Evolutionary conservation across 2,797 vertebrate species (phyloP), one percentile per base, ranked within the genome.

Genomic region (Hirundo rustica): DNA sequence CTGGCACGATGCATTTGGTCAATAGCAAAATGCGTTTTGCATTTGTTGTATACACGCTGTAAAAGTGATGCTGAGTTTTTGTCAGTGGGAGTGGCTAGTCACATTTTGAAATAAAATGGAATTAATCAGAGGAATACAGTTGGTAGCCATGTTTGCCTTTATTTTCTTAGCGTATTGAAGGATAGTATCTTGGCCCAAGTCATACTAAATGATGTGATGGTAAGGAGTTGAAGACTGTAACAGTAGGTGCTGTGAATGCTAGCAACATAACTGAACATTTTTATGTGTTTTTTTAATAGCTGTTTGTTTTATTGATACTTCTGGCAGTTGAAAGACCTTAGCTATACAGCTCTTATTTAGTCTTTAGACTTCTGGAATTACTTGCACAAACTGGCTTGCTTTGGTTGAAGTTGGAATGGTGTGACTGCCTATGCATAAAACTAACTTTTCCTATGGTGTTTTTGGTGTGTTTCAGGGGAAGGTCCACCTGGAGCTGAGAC

Each of bases 401-500:
- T 86, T 64, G 9, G 34, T 94, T 92, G 45, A 88, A 61, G 11
- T 14, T 67, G 50, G 23, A 85, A 71, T 82, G 42, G 8, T 76
- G 11, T 70, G 50, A 6, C 27, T 88, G 79, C 23, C 74, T 88
- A 7, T 61, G 44, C 26, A 18, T 73, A 54, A 71, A 84, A 25
- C 42, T 57, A 9, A 70, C 50, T 54, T 77, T 85, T 72, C 13
- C 2, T 78, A 2, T 75, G 29, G 4, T 93, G 16, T 70, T 88
- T 76, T 94, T 57, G 94, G 5, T 97, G 54, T 94, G 71, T 97
- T 97, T 81, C 98, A 99, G 99, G 99, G 99, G 87, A 99, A 99
- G 95, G 99, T 99, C 91, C 99, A 99, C 96, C 98, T 99, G 66
- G 99, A 99, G 96, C 98, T 99, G 93, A 98, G 99, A 80, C 98